These are phyloP conservation scores for Idaea biselata DNA, from an alignment of 2,888 invertebrate species.

Conservation along the genomic window DNA sequence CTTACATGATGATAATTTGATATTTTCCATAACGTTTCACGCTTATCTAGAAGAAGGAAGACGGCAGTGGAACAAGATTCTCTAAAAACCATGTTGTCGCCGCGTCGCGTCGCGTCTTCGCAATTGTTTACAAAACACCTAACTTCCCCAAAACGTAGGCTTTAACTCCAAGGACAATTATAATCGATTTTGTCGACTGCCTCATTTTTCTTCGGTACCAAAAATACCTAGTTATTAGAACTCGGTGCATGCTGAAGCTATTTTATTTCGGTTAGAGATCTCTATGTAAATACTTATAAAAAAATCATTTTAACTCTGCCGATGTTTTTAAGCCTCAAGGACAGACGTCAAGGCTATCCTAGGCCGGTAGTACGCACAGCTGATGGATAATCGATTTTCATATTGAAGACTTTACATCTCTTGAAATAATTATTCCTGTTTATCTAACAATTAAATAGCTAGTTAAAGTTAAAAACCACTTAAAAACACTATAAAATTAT, in stretches of 20 bases:
- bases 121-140: background rate
- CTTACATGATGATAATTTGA: no score
- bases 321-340: conserved; percentile 16
- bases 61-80: no score
- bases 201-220: conserved; percentile 4
- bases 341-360: conserved; percentile 37
- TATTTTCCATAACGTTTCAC: no score
- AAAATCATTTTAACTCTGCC: background rate
- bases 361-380: conserved; percentile 30
- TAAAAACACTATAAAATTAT: background rate
- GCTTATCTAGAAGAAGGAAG: no score
- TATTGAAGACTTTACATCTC: background rate
- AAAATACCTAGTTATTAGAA: background rate
- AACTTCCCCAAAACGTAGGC: background rate
- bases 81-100: no score
- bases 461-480: no score
- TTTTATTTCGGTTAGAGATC: background rate
- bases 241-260: no score
- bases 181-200: conserved; percentile 18
- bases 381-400: conserved; percentile 39
- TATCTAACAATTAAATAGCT: no score
- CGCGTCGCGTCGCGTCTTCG: background rate
- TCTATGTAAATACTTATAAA: conserved; percentile 6
- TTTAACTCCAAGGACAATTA: conserved; percentile 24
- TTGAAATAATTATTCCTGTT: background rate